Percentiles rank a stretch among this genome's conserved stretches.
Evolutionary conservation across 2,113 vertebrate genomes (phyloP).

Genomic region (Megaleporinus macrocephalus): DNA sequence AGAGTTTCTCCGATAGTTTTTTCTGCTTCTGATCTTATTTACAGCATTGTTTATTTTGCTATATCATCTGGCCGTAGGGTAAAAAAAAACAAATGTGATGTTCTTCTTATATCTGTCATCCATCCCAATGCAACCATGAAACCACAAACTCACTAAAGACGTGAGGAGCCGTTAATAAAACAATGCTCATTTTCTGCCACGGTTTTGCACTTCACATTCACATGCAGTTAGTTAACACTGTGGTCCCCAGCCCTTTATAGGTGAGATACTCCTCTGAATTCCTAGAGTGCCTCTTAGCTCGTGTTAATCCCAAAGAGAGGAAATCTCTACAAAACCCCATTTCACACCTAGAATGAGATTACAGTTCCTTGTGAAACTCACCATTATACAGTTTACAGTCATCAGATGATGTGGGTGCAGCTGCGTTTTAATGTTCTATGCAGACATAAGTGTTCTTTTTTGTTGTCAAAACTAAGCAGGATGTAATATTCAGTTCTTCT

Average conservation of each 20-base stretch:
- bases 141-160: background rate
- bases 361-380: background rate
- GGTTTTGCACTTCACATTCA: background rate
- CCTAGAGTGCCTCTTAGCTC: background rate
- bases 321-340: background rate
- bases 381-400: background rate
- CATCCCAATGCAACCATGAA: background rate
- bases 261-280: background rate
- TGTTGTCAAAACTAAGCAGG: too few species aligned
- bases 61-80: too few species aligned
- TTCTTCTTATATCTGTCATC: too few species aligned
- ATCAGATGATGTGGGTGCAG: background rate
- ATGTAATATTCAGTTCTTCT: background rate
- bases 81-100: too few species aligned
- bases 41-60: background rate
- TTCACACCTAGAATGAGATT: background rate
- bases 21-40: background rate
- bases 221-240: background rate
- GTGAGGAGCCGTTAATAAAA: background rate
- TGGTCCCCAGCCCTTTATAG: background rate
- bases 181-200: background rate
- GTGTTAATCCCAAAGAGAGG: background rate
- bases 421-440: too few species aligned
- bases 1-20: background rate
- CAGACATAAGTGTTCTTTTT: too few species aligned